phyloP scores from a whole-genome alignment of 2,797 vertebrate species.

The Calcarius lapponicus region DNA sequence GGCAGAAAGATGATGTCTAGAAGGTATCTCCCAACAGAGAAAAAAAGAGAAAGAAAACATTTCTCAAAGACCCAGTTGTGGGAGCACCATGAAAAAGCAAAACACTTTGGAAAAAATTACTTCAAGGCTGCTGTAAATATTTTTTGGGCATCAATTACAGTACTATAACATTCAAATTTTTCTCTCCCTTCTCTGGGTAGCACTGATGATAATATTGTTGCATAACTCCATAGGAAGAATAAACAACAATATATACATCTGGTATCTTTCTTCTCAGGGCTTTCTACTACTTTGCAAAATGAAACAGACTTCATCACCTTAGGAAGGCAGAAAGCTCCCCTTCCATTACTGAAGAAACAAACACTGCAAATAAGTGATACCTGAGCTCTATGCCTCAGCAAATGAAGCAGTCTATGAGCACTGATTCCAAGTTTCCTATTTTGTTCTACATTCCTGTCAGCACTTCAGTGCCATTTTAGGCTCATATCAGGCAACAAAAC shows the following conservation, averaged over 20 bases:
- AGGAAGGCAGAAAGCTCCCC: neutral
- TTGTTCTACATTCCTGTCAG: neutral
- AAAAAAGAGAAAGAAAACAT: neutral
- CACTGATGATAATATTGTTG: neutral
- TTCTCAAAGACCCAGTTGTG: neutral
- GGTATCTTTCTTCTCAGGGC: neutral
- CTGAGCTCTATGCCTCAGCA: neutral
- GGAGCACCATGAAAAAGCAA: neutral
- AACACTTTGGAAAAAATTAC: neutral
- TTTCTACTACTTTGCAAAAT: neutral
- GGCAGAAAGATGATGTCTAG: slow-evolving; percentile 7
- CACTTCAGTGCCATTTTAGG: neutral
- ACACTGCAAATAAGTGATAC: neutral
- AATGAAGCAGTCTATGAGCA: neutral
- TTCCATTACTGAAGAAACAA: neutral
- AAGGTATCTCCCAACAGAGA: neutral
- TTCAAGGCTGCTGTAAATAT: neutral
- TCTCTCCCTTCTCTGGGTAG: neutral
- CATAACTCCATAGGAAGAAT: neutral
- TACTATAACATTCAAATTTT: neutral
- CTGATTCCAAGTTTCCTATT: neutral
- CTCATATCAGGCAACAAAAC: neutral
- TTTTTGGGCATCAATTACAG: neutral
- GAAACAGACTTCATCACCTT: neutral
- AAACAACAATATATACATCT: neutral